phyloP scores from a whole-genome alignment of 1,140 invertebrate species.

The Camponotus floridanus region DNA sequence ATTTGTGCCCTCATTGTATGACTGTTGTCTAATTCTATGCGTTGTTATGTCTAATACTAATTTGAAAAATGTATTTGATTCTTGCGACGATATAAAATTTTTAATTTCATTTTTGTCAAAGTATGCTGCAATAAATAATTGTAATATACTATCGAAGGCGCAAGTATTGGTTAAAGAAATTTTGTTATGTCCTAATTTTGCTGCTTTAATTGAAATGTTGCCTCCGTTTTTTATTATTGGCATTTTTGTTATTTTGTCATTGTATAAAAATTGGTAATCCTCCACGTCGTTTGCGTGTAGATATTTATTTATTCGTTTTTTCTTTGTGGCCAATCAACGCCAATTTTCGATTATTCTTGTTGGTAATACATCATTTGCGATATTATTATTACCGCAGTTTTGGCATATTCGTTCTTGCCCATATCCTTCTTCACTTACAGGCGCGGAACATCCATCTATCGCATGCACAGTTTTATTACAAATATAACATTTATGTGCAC shows the following conservation, averaged over 20 bases:
- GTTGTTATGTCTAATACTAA: not conserved
- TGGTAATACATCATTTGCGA: not conserved
- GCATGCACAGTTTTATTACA: not conserved
- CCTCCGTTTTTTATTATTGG: not conserved
- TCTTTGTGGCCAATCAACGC: no score
- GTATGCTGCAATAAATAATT: not conserved
- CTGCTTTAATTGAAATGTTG: not conserved
- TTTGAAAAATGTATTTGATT: not conserved
- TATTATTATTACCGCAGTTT: not conserved
- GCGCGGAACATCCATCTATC: not conserved
- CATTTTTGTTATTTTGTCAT: not conserved
- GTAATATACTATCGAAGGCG: not conserved
- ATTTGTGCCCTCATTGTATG: not conserved
- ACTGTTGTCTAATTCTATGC: not conserved
- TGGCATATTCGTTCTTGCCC: not conserved
- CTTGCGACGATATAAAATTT: not conserved
- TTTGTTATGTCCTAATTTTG: not conserved
- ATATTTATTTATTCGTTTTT: no score
- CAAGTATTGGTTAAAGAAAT: not conserved
- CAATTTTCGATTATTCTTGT: no score
- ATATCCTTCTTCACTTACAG: not conserved
- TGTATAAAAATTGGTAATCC: not conserved
- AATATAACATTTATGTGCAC: slow-evolving; percentile 1
- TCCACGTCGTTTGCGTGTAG: not conserved
- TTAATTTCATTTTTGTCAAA: not conserved